These are phyloP conservation scores for Sebastes melanostomus DNA, from an alignment of 2,797 vertebrate species.

Conservation along the genomic window DNA sequence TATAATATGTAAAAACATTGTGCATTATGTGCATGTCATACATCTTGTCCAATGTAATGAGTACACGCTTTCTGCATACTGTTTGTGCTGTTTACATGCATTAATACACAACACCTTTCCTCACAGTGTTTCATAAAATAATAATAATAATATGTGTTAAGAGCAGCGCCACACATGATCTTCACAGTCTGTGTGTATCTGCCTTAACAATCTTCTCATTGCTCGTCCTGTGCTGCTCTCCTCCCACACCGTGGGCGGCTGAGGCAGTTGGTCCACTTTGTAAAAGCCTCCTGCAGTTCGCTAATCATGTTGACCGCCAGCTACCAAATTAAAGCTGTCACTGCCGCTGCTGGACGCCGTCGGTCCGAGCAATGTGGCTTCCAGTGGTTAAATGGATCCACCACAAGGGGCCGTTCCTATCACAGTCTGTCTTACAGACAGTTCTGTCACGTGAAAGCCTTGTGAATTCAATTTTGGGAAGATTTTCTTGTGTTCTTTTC, in stretches of 20 bases:
- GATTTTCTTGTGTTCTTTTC: constrained; percentile 9
- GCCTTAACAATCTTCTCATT: constrained; percentile 42
- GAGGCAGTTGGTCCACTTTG: constrained; percentile 68
- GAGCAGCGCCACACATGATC: constrained; percentile 5
- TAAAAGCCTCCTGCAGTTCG: constrained; percentile 70
- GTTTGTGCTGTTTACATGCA: not conserved
- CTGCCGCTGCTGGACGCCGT: constrained; percentile 62
- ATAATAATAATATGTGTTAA: constrained; percentile 13
- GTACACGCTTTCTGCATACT: not conserved
- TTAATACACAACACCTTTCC: not conserved
- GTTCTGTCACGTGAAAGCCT: not conserved
- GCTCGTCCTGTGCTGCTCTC: constrained; percentile 39
- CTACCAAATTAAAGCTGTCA: constrained; percentile 80
- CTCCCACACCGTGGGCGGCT: constrained; percentile 48
- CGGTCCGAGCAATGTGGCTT: constrained; percentile 59
- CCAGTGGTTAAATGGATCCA: constrained; percentile 68
- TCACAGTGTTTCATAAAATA: not conserved
- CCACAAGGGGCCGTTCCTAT: constrained; percentile 62
- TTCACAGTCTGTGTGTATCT: constrained; percentile 1
- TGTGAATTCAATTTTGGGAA: constrained; percentile 7
- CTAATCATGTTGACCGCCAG: constrained; percentile 77
- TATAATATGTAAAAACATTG: not conserved
- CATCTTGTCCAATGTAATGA: not conserved
- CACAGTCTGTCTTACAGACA: constrained; percentile 45
- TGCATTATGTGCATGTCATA: not conserved